Evolutionary conservation across 2,888 invertebrate genomes (phyloP), one percentile per base, ranked within the genome.

Genomic region (Gerris lacustris): DNA sequence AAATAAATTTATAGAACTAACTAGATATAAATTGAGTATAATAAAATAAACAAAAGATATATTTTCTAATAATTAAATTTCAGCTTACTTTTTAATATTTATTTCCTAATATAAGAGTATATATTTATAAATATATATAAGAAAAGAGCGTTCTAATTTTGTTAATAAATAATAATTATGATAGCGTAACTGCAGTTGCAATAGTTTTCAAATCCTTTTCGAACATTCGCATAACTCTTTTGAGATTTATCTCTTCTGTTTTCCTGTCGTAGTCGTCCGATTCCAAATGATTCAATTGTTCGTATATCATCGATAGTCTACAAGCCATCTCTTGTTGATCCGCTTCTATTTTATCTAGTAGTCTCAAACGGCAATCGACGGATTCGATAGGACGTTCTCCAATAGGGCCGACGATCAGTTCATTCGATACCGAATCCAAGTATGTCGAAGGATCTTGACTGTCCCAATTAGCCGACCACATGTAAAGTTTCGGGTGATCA

Each of bases 391-490:
- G 87, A 11, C 90, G 90, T 79, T 93, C 92, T 0, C 55, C 55
- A 15, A 55, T 15, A 11, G 55, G 55, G 9, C 55, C 55, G 15
- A 11, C 11, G 92, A 0, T 92, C 92, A 80, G 88, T 87, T 9
- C 92, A 92, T 74, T 86, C 86, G 67, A n/a, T n/a, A n/a, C n/a
- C n/a, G n/a, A 79, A 78, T 6, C 31, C 31, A 31, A 31, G 9
- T 55, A 15, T 15, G 9, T 55, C 15, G 9, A 9, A 55, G 9
- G 11, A 55, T 55, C 55, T 15, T 9, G 9, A 2, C 11, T 67
- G 76, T 89, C 89, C 92, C 92, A 92, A 74, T 88, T 88, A 76
- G 91, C 90, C 0, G 91, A 90, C 93, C 92, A 93, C 0, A 92
- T 82, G 80, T 92, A 92, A 62, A 93, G 82, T 78, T 93, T 93